Conservation (phyloP, 2,113 vertebrate species). For the Orthonyx spaldingii region DNA sequence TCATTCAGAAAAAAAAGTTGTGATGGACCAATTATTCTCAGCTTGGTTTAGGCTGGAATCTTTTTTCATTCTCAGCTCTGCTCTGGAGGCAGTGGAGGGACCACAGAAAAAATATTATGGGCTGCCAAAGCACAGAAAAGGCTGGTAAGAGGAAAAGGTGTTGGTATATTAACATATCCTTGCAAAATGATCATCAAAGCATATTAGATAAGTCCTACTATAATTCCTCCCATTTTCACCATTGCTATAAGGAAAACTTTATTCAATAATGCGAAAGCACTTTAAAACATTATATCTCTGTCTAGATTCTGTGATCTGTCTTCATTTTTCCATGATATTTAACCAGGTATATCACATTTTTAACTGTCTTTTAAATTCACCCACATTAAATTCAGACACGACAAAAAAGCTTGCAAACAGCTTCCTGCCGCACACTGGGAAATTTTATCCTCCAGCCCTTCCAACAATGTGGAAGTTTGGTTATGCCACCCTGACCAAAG, state of each 20-base stretch:
- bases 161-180: background rate
- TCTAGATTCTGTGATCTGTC: background rate
- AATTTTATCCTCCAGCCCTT: background rate
- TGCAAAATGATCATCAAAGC: background rate
- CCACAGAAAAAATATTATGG: background rate
- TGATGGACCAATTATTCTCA: background rate
- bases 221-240: background rate
- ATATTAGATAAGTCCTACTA: background rate
- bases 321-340: background rate
- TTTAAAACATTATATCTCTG: background rate
- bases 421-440: background rate
- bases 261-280: rapidly evolving
- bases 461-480: background rate
- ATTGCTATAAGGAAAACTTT: background rate
- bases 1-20: background rate
- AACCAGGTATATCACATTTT: background rate
- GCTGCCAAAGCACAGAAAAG: background rate
- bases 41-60: background rate
- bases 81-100: background rate
- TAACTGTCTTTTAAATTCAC: background rate
- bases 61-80: background rate
- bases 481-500: background rate
- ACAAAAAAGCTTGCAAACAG: background rate
- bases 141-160: background rate
- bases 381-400: background rate